Conservation (phyloP, 2,888 invertebrate species). For the Polydrusus cervinus region DNA sequence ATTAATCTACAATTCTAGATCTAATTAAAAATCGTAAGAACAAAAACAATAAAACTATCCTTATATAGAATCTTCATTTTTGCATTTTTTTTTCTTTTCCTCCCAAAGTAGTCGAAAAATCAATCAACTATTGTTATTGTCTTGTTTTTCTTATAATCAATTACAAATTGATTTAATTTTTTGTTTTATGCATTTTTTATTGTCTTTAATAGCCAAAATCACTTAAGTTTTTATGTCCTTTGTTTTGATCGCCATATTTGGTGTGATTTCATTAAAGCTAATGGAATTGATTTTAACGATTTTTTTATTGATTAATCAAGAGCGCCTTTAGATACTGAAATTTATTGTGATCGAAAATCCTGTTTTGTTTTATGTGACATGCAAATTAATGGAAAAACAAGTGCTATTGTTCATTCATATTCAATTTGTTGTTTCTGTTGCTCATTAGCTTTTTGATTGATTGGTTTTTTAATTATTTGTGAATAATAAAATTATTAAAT, state of each 20-base stretch:
- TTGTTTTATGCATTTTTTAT: conserved; percentile 1
- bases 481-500: neutral
- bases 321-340: neutral
- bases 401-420: neutral
- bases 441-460: conserved; percentile 13
- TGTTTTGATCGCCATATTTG: conserved; percentile 35
- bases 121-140: neutral
- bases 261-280: conserved; percentile 30
- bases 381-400: conserved; percentile 18
- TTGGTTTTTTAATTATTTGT: neutral
- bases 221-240: conserved; percentile 24
- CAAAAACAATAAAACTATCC: neutral
- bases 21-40: neutral
- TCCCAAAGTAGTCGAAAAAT: neutral
- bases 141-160: conserved; percentile 3
- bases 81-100: neutral
- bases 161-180: conserved; percentile 5
- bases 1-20: too few relatives aligned
- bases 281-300: conserved; percentile 25
- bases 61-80: neutral
- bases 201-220: conserved; percentile 21
- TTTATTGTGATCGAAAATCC: conserved; percentile 30
- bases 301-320: conserved; percentile 17
- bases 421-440: neutral
- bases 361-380: conserved; percentile 12